Conservation (phyloP, 2,888 invertebrate species). For the Andrena hattorfiana region DNA sequence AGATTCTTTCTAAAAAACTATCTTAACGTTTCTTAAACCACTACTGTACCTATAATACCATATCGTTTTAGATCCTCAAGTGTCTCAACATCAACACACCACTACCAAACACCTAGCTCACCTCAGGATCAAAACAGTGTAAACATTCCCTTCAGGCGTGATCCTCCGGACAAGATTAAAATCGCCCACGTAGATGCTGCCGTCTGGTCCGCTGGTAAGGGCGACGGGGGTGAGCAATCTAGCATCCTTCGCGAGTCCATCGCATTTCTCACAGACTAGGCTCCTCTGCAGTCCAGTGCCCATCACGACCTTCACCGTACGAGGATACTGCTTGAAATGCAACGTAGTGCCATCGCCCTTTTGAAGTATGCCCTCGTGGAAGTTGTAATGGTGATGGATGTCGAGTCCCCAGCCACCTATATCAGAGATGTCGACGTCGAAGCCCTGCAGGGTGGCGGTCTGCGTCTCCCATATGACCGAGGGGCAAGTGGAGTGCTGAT, state of each 20-base stretch:
- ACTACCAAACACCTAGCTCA: constrained; percentile 84
- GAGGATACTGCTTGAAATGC: constrained; percentile 96
- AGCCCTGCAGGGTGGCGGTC: constrained; percentile 96
- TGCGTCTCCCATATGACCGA: constrained; percentile 98
- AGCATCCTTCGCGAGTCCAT: constrained; percentile 94
- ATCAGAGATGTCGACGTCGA: constrained; percentile 98
- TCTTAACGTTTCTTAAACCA: no score
- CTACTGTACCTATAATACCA: background rate
- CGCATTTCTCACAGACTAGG: constrained; percentile 94
- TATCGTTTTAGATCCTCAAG: background rate
- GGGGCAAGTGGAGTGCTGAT: constrained; percentile 95
- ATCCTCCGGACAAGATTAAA: constrained; percentile 97
- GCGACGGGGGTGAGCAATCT: constrained; percentile 96
- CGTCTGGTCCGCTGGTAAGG: constrained; percentile 97
- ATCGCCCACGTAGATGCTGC: constrained; percentile 98
- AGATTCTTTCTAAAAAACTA: no score
- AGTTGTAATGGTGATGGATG: constrained; percentile 99
- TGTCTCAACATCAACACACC: no score
- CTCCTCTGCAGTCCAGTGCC: constrained; percentile 95
- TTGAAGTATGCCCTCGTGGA: constrained; percentile 98
- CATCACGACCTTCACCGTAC: constrained; percentile 96
- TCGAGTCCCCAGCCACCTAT: constrained; percentile 99
- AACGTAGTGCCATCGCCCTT: constrained; percentile 98
- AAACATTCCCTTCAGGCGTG: constrained; percentile 95
- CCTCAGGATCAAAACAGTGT: constrained; percentile 95